A percentile compares a stretch with the other conserved stretches of the same genome.
phyloP scores from a whole-genome alignment of 1,140 invertebrate genomes.

The Diorhabda carinulata region DNA sequence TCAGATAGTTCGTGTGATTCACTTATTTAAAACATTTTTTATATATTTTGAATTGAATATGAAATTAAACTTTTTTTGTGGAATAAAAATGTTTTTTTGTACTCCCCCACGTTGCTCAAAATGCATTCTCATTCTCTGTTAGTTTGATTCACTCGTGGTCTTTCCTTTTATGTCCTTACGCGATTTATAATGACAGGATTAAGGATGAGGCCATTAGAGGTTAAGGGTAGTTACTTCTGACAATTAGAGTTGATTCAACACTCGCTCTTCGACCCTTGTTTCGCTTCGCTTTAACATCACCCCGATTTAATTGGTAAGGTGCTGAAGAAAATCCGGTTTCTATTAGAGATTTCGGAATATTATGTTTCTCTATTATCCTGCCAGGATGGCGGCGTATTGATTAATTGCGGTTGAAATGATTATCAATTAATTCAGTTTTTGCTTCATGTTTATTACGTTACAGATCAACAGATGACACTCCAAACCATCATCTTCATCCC shows the following conservation, averaged over 20 bases:
- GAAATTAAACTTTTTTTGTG: too few species aligned
- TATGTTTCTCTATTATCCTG: neutral
- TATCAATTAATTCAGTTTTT: too few species aligned
- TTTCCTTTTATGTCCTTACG: constrained; percentile 28
- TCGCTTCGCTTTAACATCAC: constrained; percentile 17
- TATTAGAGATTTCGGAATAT: neutral
- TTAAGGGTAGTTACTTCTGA: constrained; percentile 32
- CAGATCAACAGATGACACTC: too few species aligned
- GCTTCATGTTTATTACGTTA: too few species aligned
- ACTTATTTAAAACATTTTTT: too few species aligned
- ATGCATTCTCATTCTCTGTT: constrained; percentile 8
- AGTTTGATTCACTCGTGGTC: constrained; percentile 15
- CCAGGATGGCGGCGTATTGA: neutral
- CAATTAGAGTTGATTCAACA: constrained; percentile 31
- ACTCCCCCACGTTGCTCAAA: neutral
- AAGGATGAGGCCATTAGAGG: constrained; percentile 35
- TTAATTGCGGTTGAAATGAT: neutral
- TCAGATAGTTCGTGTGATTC: too few species aligned
- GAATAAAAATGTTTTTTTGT: too few species aligned
- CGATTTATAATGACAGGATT: constrained; percentile 34
- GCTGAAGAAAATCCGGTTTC: constrained; percentile 10
- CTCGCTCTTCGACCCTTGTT: constrained; percentile 25
- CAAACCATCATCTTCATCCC: too few species aligned
- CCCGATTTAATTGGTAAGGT: constrained; percentile 17
- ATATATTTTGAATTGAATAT: too few species aligned